phyloP scores from a whole-genome alignment of 2,797 vertebrate genomes.

The Vireo griseus region DNA sequence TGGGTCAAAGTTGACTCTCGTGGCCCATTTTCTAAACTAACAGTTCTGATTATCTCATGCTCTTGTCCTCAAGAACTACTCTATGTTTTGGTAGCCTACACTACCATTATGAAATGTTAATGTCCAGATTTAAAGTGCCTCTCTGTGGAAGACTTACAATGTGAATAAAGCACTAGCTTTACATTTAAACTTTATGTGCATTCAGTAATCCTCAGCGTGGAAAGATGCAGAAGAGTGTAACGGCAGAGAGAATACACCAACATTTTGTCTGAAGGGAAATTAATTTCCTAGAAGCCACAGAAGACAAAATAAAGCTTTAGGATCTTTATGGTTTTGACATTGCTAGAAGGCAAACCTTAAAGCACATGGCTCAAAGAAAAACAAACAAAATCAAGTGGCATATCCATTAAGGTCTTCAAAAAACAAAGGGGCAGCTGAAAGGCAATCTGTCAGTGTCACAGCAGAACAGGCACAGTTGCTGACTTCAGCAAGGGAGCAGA shows the following conservation, averaged over 20 bases:
- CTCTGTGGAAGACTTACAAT: not conserved
- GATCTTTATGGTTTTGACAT: not conserved
- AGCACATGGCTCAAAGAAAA: not conserved
- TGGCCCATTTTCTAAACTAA: not conserved
- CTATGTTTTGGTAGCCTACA: too few relatives aligned
- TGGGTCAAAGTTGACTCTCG: not conserved
- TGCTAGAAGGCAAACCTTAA: not conserved
- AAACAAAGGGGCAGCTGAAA: not conserved
- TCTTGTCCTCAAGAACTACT: not conserved
- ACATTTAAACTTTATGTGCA: not conserved
- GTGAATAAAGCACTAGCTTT: not conserved
- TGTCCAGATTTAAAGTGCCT: not conserved
- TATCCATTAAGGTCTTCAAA: not conserved
- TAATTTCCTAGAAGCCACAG: not conserved
- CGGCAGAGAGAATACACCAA: not conserved
- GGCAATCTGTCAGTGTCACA: not conserved
- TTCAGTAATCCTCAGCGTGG: not conserved
- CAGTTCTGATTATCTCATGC: not conserved
- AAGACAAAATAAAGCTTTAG: not conserved
- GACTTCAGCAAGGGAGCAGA: conserved; percentile 23
- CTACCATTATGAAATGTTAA: not conserved
- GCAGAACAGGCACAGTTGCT: not conserved
- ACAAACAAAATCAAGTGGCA: not conserved
- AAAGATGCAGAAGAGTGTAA: not conserved
- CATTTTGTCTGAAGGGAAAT: not conserved